Evolutionary conservation across 1,140 invertebrate genomes (phyloP).

Genomic region (Drosophila orosa): DNA sequence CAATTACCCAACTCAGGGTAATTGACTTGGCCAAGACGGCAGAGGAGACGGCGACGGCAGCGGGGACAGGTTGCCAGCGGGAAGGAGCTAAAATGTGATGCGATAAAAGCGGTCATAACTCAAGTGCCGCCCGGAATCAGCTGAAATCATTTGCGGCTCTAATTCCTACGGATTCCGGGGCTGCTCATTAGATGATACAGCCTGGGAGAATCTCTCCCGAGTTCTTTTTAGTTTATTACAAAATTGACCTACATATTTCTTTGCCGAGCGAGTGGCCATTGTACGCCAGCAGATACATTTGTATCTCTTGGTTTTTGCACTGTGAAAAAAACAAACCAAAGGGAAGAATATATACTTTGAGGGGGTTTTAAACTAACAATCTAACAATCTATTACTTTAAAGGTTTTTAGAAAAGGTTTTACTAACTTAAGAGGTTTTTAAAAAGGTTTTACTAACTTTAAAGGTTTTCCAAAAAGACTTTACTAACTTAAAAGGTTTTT

Average conservation of each 20-base stretch:
- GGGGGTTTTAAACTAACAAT: background rate
- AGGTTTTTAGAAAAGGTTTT: too few relatives aligned
- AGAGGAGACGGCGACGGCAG: background rate
- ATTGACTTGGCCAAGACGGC: slow-evolving; percentile 52
- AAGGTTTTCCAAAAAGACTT: too few relatives aligned
- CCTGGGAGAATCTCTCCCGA: slow-evolving; percentile 22
- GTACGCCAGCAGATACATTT: slow-evolving; percentile 48
- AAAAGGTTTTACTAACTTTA: too few relatives aligned
- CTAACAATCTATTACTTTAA: too few relatives aligned
- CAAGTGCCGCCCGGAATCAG: slow-evolving; percentile 57
- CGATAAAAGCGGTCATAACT: slow-evolving; percentile 34
- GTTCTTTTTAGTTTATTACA: slow-evolving; percentile 76
- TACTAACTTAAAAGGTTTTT: too few relatives aligned
- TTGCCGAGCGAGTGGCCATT: slow-evolving; percentile 48
- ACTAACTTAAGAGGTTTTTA: too few relatives aligned
- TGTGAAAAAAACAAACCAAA: background rate
- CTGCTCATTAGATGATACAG: slow-evolving; percentile 16
- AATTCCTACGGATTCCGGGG: slow-evolving; percentile 33
- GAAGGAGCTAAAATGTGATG: slow-evolving; percentile 11
- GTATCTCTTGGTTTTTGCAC: slow-evolving; percentile 20
- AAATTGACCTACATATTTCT: slow-evolving; percentile 79
- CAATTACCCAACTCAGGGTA: slow-evolving; percentile 75
- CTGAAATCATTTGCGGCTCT: slow-evolving; percentile 53
- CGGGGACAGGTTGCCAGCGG: slow-evolving; percentile 1
- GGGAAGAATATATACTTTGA: background rate